Conservation (phyloP, 2,888 invertebrate genomes). For the Mesodorylaimus sp. region DNA sequence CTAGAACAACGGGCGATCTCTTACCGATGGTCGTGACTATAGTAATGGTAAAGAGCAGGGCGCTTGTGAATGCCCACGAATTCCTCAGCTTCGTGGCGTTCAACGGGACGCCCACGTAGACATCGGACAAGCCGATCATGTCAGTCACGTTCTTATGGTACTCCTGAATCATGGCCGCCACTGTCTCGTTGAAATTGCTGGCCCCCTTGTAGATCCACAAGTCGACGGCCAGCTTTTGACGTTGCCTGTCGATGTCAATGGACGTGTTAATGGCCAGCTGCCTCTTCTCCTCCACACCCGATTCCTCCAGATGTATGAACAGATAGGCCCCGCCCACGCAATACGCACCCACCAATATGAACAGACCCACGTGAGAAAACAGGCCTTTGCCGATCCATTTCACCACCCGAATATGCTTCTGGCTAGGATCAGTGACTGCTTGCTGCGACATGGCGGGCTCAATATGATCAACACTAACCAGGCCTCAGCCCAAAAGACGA, state of each 20-base stretch:
- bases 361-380: conserved; percentile 32
- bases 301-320: conserved; percentile 8
- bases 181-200: conserved; percentile 2
- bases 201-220: conserved; percentile 7
- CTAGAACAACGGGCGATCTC: not conserved
- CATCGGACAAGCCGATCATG: conserved; percentile 3
- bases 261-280: not conserved
- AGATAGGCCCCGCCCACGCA: conserved; percentile 26
- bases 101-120: not conserved
- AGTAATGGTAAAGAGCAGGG: conserved; percentile 22
- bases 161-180: not conserved
- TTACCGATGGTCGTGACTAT: conserved; percentile 25
- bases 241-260: not conserved
- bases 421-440: not conserved
- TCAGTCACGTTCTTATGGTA: conserved; percentile 11
- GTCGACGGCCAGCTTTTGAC: not conserved
- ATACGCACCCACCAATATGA: conserved; percentile 29
- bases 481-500: no score
- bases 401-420: not conserved
- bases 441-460: no score
- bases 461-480: no score
- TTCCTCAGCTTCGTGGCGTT: not conserved
- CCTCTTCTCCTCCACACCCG: not conserved
- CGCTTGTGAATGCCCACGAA: conserved; percentile 19
- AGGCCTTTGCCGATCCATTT: conserved; percentile 24